Evolutionary conservation across 2,113 vertebrate genomes (phyloP).

Genomic region (Nipponia nippon): DNA sequence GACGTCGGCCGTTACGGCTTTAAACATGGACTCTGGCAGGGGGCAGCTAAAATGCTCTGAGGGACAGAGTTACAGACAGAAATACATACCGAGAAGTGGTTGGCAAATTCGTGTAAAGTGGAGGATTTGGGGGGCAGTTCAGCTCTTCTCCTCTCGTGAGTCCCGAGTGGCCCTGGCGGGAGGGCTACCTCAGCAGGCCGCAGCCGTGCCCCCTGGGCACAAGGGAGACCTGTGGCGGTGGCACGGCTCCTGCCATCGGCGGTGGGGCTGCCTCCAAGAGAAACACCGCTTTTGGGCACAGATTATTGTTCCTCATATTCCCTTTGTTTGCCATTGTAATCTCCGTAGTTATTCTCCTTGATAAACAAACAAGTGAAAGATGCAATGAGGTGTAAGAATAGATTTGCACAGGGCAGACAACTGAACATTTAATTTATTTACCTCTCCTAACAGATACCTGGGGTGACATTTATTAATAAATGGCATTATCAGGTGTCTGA

Average conservation of each 20-base stretch:
- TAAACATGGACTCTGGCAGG: not conserved
- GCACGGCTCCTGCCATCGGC: not conserved
- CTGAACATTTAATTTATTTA: slow-evolving; percentile 80
- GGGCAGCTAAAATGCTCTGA: not conserved
- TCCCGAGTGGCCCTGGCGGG: not conserved
- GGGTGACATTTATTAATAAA: slow-evolving; percentile 86
- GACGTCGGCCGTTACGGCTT: rapidly evolving
- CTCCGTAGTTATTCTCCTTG: slow-evolving; percentile 58
- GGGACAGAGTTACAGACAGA: not conserved
- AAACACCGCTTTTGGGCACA: not conserved
- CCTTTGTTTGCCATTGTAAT: slow-evolving; percentile 71
- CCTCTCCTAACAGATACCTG: slow-evolving; percentile 81
- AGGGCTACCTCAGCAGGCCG: not conserved
- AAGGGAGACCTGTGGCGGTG: rapidly evolving
- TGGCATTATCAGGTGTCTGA: slow-evolving; percentile 81
- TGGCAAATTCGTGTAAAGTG: not conserved
- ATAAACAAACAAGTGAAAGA: slow-evolving; percentile 76
- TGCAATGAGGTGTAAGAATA: slow-evolving; percentile 76
- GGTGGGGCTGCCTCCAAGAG: not conserved
- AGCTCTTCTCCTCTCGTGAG: not conserved
- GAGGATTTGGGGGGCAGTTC: not conserved
- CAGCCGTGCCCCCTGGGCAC: not conserved
- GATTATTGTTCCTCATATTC: slow-evolving; percentile 23
- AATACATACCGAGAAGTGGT: rapidly evolving
- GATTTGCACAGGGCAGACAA: slow-evolving; percentile 78